These are phyloP conservation scores for Drosophila auraria DNA, from an alignment of 1,140 invertebrate genomes.

Conservation along the genomic window DNA sequence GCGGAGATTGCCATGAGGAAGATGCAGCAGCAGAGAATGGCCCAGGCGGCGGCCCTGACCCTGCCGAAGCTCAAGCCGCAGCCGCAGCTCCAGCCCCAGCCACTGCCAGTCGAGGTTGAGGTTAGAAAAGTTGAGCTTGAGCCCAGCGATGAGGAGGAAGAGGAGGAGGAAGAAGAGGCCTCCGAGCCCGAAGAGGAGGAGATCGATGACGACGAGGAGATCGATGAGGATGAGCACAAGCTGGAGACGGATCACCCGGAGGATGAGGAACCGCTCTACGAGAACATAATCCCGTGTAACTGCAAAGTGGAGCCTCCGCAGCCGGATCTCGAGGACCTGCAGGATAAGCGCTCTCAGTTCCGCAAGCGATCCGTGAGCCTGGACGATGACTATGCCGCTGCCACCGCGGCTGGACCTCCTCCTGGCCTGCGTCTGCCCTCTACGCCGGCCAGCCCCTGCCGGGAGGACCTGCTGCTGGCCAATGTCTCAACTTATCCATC, in stretches of 20 bases:
- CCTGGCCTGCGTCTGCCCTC: constrained; percentile 79
- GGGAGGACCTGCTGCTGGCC: constrained; percentile 70
- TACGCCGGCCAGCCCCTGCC: constrained; percentile 86
- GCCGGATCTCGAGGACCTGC: background rate
- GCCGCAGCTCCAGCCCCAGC: constrained; percentile 1
- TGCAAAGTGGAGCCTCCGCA: constrained; percentile 43
- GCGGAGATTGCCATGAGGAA: constrained; percentile 73
- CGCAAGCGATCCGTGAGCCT: constrained; percentile 90
- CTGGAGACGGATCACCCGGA: constrained; percentile 47
- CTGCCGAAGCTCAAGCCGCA: constrained; percentile 55
- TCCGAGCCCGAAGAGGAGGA: constrained; percentile 37
- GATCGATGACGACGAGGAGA: constrained; percentile 45
- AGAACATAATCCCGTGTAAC: constrained; percentile 68
- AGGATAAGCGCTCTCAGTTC: constrained; percentile 70
- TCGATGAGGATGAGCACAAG: constrained; percentile 30
- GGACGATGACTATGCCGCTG: constrained; percentile 70
- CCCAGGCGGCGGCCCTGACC: constrained; percentile 64
- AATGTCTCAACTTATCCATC: constrained; percentile 90
- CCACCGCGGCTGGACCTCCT: constrained; percentile 4
- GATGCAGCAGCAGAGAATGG: constrained; percentile 70
- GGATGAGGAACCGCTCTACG: constrained; percentile 76
- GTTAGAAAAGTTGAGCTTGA: constrained; percentile 64
- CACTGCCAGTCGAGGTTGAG: constrained; percentile 61
- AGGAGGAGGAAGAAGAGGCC: constrained; percentile 45
- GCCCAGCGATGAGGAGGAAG: constrained; percentile 60